phyloP scores from a whole-genome alignment of 2,797 vertebrate species.

The Sternotherus odoratus region DNA sequence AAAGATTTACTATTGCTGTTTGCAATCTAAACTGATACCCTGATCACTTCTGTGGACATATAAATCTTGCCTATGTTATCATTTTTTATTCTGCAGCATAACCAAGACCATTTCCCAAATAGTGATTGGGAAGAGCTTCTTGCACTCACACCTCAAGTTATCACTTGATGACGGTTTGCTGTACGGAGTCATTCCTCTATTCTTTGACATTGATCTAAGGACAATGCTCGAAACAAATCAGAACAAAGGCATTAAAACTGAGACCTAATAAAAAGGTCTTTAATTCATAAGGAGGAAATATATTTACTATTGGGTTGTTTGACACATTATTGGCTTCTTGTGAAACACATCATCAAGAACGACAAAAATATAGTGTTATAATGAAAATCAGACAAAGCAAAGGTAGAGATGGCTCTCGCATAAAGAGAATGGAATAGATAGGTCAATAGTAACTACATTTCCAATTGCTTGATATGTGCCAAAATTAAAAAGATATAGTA shows the following conservation, averaged over 20 bases:
- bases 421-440: accelerated
- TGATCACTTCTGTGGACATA: not conserved
- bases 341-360: not conserved
- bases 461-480: not conserved
- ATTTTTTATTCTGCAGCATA: accelerated
- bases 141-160: not conserved
- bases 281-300: not conserved
- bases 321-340: not conserved
- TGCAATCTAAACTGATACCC: not conserved
- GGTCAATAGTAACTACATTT: not conserved
- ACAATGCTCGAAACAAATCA: not conserved
- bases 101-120: accelerated
- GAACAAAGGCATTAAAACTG: not conserved
- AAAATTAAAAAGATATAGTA: not conserved
- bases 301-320: not conserved
- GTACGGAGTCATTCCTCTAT: not conserved
- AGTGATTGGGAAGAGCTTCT: too few relatives aligned
- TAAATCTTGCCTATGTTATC: not conserved
- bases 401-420: not conserved
- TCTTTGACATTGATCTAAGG: not conserved
- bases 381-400: not conserved
- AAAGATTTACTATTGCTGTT: not conserved
- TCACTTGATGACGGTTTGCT: not conserved
- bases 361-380: not conserved
- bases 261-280: not conserved